Percentiles rank a stretch among this genome's conserved stretches.
These are phyloP conservation scores for Paralichthys olivaceus DNA, from an alignment of 2,113 vertebrate genomes.

Conservation along the genomic window DNA sequence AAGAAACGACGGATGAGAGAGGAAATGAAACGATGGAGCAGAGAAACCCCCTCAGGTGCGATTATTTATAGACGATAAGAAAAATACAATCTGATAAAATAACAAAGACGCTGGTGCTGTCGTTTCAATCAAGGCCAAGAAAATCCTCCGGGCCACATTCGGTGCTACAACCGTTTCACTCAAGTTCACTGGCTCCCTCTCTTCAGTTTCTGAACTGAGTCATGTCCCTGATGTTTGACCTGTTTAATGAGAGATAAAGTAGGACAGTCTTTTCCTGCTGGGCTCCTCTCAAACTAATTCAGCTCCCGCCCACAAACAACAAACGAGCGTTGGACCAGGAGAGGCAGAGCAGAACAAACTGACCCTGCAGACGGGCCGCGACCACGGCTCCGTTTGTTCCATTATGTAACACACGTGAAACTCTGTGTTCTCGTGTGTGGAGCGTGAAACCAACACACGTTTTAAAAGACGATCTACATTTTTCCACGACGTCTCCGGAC, in stretches of 20 bases:
- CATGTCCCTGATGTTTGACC: constrained; percentile 57
- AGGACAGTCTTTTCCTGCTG: constrained; percentile 60
- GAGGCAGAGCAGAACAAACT: too few relatives aligned
- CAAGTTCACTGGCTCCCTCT: neutral
- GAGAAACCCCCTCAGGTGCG: neutral
- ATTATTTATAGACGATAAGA: neutral
- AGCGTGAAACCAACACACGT: too few relatives aligned
- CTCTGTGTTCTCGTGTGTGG: too few relatives aligned
- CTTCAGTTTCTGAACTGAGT: constrained; percentile 27
- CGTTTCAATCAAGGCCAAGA: constrained; percentile 12
- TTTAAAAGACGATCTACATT: too few relatives aligned
- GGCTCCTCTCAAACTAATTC: constrained; percentile 41
- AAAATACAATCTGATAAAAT: neutral
- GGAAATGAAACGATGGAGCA: neutral
- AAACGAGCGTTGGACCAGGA: too few relatives aligned
- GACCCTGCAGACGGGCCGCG: too few relatives aligned
- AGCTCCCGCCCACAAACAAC: neutral
- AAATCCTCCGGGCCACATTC: constrained; percentile 1
- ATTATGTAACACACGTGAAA: too few relatives aligned
- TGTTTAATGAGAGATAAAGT: constrained; percentile 59
- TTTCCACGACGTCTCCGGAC: too few relatives aligned
- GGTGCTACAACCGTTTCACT: constrained; percentile 1
- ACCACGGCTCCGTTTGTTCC: too few relatives aligned
- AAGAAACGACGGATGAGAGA: neutral
- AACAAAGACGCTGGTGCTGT: neutral